Percentiles rank a stretch among this genome's conserved stretches.
Conservation (phyloP, 2,888 invertebrate genomes). For the Agonum fuliginosum region DNA sequence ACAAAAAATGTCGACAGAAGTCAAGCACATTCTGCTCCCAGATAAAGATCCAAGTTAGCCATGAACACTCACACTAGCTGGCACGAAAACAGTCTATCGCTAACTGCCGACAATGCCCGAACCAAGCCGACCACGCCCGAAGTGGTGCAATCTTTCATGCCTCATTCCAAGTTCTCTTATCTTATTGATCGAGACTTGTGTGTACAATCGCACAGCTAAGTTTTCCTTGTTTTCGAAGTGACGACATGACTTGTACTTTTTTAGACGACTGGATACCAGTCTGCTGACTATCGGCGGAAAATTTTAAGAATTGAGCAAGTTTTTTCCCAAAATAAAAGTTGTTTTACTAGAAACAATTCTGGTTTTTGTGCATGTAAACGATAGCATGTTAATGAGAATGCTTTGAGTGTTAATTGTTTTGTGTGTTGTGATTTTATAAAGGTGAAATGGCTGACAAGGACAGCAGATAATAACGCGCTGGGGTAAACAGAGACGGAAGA, state of each 20-base stretch:
- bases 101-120: conserved; percentile 19
- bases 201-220: neutral
- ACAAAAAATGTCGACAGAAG: conserved; percentile 49
- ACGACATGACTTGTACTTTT: neutral
- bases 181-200: conserved; percentile 56
- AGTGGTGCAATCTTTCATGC: conserved; percentile 11
- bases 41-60: conserved; percentile 56
- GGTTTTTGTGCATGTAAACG: neutral
- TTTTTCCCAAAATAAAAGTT: conserved; percentile 51
- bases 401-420: conserved; percentile 10
- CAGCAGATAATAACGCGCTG: neutral
- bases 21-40: conserved; percentile 48
- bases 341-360: conserved; percentile 47
- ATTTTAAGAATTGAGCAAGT: conserved; percentile 55
- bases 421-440: neutral
- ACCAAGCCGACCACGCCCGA: conserved; percentile 4
- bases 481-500: neutral
- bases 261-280: conserved; percentile 18
- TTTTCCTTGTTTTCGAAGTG: neutral
- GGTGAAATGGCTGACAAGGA: conserved; percentile 23
- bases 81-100: neutral
- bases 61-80: conserved; percentile 11
- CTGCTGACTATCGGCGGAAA: conserved; percentile 47
- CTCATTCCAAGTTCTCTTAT: conserved; percentile 39
- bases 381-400: conserved; percentile 7